A percentile compares a stretch with the other conserved stretches of the same genome.
Evolutionary conservation across 1,140 invertebrate species (phyloP).

Genomic region (Heliconius melpomene): DNA sequence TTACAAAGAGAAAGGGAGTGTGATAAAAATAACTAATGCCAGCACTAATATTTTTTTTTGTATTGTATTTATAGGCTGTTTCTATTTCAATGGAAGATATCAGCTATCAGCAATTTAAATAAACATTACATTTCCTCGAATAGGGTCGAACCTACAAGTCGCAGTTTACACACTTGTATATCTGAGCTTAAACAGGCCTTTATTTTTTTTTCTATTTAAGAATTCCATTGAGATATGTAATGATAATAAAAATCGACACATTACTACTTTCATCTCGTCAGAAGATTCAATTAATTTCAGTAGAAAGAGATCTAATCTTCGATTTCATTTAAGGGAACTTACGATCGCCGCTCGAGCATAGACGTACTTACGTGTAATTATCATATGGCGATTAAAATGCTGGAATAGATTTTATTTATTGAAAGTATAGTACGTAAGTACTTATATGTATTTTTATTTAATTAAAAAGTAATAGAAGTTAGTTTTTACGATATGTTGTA

Average conservation of each 20-base stretch:
- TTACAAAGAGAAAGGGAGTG: slow-evolving; percentile 22
- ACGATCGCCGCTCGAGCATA: not conserved
- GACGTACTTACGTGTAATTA: not conserved
- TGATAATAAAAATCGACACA: not conserved
- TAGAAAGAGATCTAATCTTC: no score
- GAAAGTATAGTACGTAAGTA: not conserved
- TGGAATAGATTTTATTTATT: not conserved
- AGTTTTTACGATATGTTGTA: no score
- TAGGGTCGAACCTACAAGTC: no score
- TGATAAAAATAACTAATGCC: slow-evolving; percentile 22
- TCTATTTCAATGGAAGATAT: no score
- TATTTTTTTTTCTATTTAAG: no score
- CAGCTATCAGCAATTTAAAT: no score
- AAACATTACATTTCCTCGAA: no score
- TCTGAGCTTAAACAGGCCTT: no score
- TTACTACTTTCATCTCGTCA: not conserved
- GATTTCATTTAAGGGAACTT: not conserved
- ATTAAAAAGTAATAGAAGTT: no score
- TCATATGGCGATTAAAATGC: not conserved
- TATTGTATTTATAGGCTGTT: not conserved
- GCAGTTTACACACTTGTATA: no score
- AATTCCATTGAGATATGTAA: no score
- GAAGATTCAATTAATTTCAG: not conserved
- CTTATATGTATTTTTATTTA: no score
- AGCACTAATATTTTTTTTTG: not conserved